phyloP scores from a whole-genome alignment of 2,113 vertebrate genomes.

The Megaceryle torquata region DNA sequence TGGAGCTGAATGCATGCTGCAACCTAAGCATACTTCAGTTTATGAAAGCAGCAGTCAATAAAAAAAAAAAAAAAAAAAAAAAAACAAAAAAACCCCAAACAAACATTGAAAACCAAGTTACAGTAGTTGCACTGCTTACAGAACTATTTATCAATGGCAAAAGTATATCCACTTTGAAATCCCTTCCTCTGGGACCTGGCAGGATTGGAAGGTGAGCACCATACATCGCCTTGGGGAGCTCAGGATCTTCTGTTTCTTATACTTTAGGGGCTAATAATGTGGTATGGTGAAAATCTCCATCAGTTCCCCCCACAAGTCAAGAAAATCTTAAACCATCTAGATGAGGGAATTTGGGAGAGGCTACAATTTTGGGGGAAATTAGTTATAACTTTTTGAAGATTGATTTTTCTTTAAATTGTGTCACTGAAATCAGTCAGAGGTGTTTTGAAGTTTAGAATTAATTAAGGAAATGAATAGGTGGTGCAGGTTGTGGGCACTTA shows the following conservation, averaged over 20 bases:
- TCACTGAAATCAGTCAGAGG: not conserved
- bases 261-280: not conserved
- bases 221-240: not conserved
- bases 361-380: not conserved
- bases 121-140: not conserved
- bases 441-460: not conserved
- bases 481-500: not conserved
- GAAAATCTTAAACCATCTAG: not conserved
- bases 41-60: not conserved
- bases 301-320: not conserved
- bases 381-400: not conserved
- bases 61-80: too few relatives aligned
- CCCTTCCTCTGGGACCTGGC: not conserved
- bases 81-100: too few relatives aligned
- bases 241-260: not conserved
- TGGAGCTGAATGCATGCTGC: not conserved
- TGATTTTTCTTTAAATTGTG: not conserved
- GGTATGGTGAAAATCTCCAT: not conserved
- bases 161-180: not conserved
- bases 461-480: not conserved
- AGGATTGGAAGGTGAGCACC: not conserved
- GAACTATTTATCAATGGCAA: not conserved
- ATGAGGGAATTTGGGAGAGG: not conserved
- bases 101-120: not conserved
- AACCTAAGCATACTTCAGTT: not conserved